phyloP scores from a whole-genome alignment of 2,888 invertebrate species.

The Dusona sp. region DNA sequence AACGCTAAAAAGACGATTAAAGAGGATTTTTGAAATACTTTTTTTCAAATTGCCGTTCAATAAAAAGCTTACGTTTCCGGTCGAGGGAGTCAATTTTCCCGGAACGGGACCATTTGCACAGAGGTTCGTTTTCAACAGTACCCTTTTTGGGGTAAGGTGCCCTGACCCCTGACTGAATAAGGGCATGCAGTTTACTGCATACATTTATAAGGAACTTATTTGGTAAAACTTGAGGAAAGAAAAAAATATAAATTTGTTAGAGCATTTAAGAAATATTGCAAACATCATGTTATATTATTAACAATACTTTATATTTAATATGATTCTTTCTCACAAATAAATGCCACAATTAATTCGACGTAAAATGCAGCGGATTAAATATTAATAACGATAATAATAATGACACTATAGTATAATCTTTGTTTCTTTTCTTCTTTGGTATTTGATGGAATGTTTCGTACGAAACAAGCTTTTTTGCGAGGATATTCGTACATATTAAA shows the following conservation, averaged over 20 bases:
- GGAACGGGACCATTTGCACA: too few species aligned
- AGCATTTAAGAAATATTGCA: background rate
- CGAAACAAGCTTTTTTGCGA: conserved; percentile 34
- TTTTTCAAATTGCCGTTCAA: too few species aligned
- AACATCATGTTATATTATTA: conserved; percentile 42
- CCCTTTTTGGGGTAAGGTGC: too few species aligned
- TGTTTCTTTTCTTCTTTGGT: conserved; percentile 56
- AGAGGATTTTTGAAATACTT: too few species aligned
- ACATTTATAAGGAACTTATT: background rate
- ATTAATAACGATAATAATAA: conserved; percentile 39
- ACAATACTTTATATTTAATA: conserved; percentile 42
- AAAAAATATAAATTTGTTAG: background rate
- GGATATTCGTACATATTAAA: conserved; percentile 19
- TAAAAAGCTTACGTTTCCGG: too few species aligned
- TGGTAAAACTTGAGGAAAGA: background rate
- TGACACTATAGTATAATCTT: conserved; percentile 48
- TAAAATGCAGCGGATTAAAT: conserved; percentile 26
- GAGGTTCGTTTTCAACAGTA: too few species aligned
- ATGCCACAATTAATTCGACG: conserved; percentile 33
- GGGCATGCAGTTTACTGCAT: too few species aligned
- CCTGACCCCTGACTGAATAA: too few species aligned
- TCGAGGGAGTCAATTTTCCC: background rate
- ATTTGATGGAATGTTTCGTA: conserved; percentile 48
- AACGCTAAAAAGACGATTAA: too few species aligned
- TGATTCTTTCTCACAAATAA: conserved; percentile 44